Conservation (phyloP, 2,888 invertebrate genomes). For the Eudasyphora cyanicolor region DNA sequence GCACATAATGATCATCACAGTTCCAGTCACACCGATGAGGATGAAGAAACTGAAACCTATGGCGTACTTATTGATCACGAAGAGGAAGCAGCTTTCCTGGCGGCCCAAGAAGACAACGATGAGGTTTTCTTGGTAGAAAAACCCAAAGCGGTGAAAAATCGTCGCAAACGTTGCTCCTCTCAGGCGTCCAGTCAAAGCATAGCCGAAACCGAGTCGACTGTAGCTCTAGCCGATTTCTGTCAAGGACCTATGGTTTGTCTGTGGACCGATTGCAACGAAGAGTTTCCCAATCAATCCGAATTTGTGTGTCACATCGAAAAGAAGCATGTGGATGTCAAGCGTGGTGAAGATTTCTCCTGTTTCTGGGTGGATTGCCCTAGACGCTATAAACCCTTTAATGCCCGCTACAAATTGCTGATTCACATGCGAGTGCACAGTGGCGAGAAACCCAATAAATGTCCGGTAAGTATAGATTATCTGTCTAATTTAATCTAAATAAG, state of each 20-base stretch:
- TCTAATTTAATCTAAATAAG: too few relatives aligned
- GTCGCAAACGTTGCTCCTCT: conserved; percentile 53
- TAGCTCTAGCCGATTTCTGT: conserved; percentile 56
- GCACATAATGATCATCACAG: conserved; percentile 40
- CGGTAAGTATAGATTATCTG: conserved; percentile 85
- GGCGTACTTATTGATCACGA: conserved; percentile 62
- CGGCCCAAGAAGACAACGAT: conserved; percentile 68
- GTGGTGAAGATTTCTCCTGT: conserved; percentile 94
- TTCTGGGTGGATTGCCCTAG: conserved; percentile 96
- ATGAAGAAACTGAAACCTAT: conserved; percentile 58
- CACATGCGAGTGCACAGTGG: conserved; percentile 96
- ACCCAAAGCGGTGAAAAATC: conserved; percentile 26
- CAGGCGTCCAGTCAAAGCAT: conserved; percentile 35
- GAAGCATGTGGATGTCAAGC: conserved; percentile 92
- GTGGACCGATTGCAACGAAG: conserved; percentile 92
- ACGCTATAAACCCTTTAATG: conserved; percentile 94
- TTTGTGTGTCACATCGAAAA: conserved; percentile 92
- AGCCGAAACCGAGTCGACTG: background rate
- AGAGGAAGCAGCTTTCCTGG: background rate
- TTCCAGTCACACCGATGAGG: conserved; percentile 63
- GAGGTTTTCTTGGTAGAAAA: conserved; percentile 65
- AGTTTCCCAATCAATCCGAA: conserved; percentile 89
- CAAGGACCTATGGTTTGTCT: conserved; percentile 82
- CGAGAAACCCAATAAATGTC: conserved; percentile 98
- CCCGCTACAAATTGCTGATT: conserved; percentile 96